Conservation (phyloP, 2,797 vertebrate species). For the Pipistrellus kuhlii region DNA sequence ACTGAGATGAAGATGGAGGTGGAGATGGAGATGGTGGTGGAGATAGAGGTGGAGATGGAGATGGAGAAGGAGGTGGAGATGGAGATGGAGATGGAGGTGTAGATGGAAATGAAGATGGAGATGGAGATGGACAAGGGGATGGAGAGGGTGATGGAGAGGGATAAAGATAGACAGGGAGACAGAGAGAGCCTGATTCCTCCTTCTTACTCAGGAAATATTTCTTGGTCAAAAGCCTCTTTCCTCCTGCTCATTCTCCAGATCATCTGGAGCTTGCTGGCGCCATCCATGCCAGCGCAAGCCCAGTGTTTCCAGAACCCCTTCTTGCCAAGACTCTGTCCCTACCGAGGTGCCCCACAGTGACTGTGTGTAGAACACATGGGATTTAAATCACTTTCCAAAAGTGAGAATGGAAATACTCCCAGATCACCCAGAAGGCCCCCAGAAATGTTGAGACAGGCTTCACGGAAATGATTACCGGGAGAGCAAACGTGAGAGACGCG, state of each 20-base stretch:
- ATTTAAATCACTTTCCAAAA: conserved; percentile 52
- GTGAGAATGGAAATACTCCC: conserved; percentile 57
- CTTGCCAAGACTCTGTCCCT: background rate
- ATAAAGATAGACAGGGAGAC: background rate
- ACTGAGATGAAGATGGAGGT: too few relatives aligned
- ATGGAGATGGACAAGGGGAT: background rate
- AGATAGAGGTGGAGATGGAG: too few relatives aligned
- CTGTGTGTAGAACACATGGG: conserved; percentile 46
- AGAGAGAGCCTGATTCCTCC: background rate
- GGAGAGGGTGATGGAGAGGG: background rate
- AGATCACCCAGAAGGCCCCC: conserved; percentile 35
- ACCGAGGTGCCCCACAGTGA: conserved; percentile 12
- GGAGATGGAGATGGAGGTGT: background rate
- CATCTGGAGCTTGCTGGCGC: background rate
- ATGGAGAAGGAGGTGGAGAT: too few relatives aligned
- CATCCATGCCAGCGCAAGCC: background rate
- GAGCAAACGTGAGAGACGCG: background rate
- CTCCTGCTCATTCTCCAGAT: background rate
- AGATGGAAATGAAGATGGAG: too few relatives aligned
- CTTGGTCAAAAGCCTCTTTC: background rate
- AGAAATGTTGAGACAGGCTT: conserved; percentile 24
- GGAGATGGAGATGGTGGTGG: background rate
- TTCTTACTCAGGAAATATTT: background rate
- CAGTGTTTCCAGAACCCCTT: background rate
- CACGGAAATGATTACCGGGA: conserved; percentile 28